Percentiles rank a stretch among this genome's conserved stretches.
These are phyloP conservation scores for Nematolebias whitei DNA, from an alignment of 2,113 vertebrate species.

Conservation along the genomic window DNA sequence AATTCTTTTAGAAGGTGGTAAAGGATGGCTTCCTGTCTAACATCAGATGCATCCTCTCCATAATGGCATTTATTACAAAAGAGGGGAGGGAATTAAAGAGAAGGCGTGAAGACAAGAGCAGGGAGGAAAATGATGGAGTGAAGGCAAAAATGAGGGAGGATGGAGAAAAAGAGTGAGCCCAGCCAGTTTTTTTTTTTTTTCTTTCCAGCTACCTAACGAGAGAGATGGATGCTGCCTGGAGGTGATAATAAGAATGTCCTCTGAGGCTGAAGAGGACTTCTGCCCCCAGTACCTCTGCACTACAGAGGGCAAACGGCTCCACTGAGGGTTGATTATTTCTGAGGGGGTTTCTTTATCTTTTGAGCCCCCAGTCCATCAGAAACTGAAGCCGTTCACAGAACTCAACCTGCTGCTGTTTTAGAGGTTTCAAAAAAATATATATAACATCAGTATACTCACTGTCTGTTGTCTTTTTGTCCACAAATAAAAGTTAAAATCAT, in stretches of 20 bases:
- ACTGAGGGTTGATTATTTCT: not conserved
- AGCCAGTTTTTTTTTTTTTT: too few species aligned
- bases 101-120: not conserved
- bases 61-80: constrained; percentile 33
- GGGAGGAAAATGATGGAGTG: constrained; percentile 26
- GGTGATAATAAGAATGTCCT: constrained; percentile 53
- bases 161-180: constrained; percentile 15
- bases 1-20: constrained; percentile 23
- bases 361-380: constrained; percentile 1
- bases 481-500: not conserved
- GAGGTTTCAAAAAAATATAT: not conserved
- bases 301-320: constrained; percentile 17
- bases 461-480: not conserved
- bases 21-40: constrained; percentile 26
- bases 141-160: constrained; percentile 2
- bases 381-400: constrained; percentile 1
- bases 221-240: constrained; percentile 21
- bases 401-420: not conserved
- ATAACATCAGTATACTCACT: not conserved
- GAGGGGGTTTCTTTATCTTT: not conserved
- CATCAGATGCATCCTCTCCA: constrained; percentile 19
- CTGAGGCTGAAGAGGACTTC: constrained; percentile 24
- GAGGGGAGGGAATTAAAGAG: constrained; percentile 13
- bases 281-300: constrained; percentile 26
- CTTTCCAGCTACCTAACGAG: constrained; percentile 21